Conservation (phyloP, 2,797 vertebrate species). For the Tenualosa ilisha region DNA sequence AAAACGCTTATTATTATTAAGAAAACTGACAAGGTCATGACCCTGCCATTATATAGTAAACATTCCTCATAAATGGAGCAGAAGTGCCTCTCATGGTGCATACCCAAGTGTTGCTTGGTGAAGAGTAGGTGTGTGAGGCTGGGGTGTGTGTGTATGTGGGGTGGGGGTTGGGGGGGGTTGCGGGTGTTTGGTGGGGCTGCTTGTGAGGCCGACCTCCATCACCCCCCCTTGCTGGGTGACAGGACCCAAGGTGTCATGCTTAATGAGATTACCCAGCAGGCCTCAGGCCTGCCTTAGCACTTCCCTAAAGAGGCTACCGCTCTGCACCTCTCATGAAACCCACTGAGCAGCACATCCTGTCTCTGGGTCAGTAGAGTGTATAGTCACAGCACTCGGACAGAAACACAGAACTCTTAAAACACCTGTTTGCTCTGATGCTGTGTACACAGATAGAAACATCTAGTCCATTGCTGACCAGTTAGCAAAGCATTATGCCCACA, state of each 20-base stretch:
- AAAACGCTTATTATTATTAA: neutral
- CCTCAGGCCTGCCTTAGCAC: slow-evolving; percentile 56
- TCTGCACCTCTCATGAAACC: neutral
- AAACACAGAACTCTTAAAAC: slow-evolving; percentile 21
- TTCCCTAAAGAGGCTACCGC: slow-evolving; percentile 30
- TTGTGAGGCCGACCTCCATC: slow-evolving; percentile 49
- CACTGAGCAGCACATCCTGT: neutral
- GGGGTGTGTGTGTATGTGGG: slow-evolving; percentile 2
- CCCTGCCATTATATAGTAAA: neutral
- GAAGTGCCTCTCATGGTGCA: neutral
- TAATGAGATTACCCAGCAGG: slow-evolving; percentile 83
- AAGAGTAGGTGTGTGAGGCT: neutral
- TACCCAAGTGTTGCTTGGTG: neutral
- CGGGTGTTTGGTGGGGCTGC: neutral
- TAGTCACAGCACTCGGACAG: slow-evolving; percentile 1
- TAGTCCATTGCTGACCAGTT: neutral
- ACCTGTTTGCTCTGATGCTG: neutral
- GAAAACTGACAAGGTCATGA: neutral
- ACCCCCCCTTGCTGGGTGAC: slow-evolving; percentile 52
- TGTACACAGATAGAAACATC: too few species aligned
- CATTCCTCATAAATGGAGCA: neutral
- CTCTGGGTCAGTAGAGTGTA: too few species aligned
- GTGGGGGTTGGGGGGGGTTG: slow-evolving; percentile 22
- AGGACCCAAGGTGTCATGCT: slow-evolving; percentile 74
- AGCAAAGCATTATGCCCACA: neutral